These are phyloP conservation scores for Mus caroli DNA, from an alignment of 2,797 vertebrate species.

Conservation along the genomic window DNA sequence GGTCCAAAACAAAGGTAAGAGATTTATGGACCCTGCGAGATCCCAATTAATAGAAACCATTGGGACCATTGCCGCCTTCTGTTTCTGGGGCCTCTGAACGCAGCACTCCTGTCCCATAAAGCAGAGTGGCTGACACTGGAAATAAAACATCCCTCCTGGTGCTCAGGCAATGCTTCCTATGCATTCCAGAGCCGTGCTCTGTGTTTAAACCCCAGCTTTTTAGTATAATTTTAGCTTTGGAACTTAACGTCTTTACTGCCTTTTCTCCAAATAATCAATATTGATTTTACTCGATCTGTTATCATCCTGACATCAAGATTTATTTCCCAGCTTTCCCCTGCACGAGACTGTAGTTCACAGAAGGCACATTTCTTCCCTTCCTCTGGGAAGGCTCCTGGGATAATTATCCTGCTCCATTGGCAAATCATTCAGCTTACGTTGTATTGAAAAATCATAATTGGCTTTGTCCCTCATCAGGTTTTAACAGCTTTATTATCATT, in stretches of 20 bases:
- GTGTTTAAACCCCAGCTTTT: slow-evolving; percentile 54
- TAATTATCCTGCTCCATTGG: slow-evolving; percentile 74
- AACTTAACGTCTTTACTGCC: slow-evolving; percentile 74
- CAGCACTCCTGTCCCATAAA: background rate
- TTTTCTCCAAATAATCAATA: slow-evolving; percentile 88
- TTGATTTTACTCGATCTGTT: slow-evolving; percentile 85
- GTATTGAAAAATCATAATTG: slow-evolving; percentile 83
- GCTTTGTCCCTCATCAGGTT: slow-evolving; percentile 64
- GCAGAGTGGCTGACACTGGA: background rate
- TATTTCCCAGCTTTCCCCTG: slow-evolving; percentile 75
- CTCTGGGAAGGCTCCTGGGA: slow-evolving; percentile 71
- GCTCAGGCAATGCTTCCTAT: slow-evolving; percentile 69
- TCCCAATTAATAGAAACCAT: slow-evolving; percentile 72
- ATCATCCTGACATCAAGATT: slow-evolving; percentile 84
- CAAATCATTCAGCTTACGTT: slow-evolving; percentile 55
- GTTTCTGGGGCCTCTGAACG: slow-evolving; percentile 39
- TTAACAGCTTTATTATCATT: slow-evolving; percentile 76
- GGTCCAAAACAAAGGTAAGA: slow-evolving; percentile 69
- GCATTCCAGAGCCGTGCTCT: slow-evolving; percentile 58
- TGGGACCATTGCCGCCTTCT: background rate
- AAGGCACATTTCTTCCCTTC: slow-evolving; percentile 64
- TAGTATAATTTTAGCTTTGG: slow-evolving; percentile 59
- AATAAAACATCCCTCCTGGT: slow-evolving; percentile 58
- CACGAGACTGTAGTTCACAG: slow-evolving; percentile 62
- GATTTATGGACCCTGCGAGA: slow-evolving; percentile 60